Conservation (phyloP, 1,140 invertebrate species). For the Holotrichia oblita region DNA sequence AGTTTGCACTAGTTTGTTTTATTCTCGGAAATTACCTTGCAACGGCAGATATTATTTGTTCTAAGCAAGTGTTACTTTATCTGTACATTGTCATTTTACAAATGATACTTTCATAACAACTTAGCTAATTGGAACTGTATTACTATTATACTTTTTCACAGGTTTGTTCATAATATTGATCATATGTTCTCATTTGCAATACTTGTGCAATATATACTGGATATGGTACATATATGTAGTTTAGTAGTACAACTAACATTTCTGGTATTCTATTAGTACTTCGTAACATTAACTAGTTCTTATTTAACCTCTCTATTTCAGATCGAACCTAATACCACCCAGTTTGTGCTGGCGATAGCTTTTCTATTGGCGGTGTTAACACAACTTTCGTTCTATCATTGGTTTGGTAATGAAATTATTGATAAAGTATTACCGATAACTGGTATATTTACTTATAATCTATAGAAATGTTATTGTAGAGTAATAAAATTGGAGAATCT, state of each 20-base stretch:
- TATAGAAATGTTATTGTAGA: background rate
- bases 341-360: background rate
- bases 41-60: too few relatives aligned
- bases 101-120: too few relatives aligned
- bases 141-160: background rate
- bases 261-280: background rate
- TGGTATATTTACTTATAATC: background rate
- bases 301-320: background rate
- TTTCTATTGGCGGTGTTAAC: background rate
- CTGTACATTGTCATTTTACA: too few relatives aligned
- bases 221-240: conserved; percentile 1
- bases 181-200: background rate
- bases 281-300: background rate
- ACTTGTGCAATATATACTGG: background rate
- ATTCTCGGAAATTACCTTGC: too few relatives aligned
- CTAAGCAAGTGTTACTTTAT: too few relatives aligned
- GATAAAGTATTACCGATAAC: background rate
- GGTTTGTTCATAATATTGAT: background rate
- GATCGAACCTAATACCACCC: background rate
- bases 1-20: too few relatives aligned
- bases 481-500: conserved; percentile 5
- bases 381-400: background rate
- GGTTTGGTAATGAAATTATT: background rate
- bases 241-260: background rate
- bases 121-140: too few relatives aligned